Conservation (phyloP, 2,113 vertebrate genomes). For the Serinus canaria region DNA sequence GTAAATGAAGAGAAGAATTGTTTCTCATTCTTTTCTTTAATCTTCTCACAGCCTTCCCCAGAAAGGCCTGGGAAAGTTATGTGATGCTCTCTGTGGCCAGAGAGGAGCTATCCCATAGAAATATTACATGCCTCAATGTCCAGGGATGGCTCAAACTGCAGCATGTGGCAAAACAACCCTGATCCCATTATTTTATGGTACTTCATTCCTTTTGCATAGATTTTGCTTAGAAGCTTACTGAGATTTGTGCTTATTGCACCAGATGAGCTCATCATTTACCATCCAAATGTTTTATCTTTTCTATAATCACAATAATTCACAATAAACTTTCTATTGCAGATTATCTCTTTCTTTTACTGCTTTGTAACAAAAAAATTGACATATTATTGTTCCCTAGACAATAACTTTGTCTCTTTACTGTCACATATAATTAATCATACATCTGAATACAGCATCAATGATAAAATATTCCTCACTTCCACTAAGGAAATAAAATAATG, state of each 20-base stretch:
- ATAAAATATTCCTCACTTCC: neutral
- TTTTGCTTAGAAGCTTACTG: neutral
- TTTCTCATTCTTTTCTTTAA: neutral
- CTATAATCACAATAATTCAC: neutral
- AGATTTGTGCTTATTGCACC: neutral
- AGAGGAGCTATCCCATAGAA: neutral
- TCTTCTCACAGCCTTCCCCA: neutral
- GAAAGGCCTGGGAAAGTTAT: neutral
- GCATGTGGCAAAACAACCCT: neutral
- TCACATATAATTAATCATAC: conserved; percentile 42
- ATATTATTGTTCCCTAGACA: neutral
- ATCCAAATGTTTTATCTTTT: neutral
- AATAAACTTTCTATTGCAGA: neutral
- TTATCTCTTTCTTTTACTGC: conserved; percentile 20
- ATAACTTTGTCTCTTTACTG: conserved; percentile 8
- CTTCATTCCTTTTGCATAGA: neutral
- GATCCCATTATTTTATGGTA: neutral
- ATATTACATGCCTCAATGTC: neutral
- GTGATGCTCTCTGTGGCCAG: neutral
- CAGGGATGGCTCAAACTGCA: neutral
- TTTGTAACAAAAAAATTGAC: neutral
- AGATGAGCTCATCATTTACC: neutral
- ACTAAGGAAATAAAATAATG: conserved; percentile 16
- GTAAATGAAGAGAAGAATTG: neutral
- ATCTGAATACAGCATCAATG: conserved; percentile 28